These are phyloP conservation scores for Gerris lacustris DNA, from an alignment of 2,888 invertebrate species.

Conservation along the genomic window DNA sequence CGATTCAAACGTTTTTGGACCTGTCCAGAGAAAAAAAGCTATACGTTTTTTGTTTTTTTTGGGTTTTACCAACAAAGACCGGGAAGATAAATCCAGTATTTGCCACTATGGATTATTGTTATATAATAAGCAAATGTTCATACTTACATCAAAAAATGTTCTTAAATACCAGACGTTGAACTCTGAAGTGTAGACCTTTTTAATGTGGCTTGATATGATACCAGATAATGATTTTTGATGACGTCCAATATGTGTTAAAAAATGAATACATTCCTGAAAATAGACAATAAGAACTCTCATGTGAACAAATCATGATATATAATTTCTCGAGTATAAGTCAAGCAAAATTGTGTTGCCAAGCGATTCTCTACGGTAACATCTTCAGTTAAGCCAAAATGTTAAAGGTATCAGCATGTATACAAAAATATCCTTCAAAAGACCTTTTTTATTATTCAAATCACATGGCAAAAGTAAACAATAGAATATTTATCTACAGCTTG, in stretches of 20 bases:
- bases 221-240: background rate
- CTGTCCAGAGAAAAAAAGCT: too few relatives aligned
- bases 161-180: slow-evolving; percentile 6
- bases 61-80: background rate
- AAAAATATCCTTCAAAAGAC: too few relatives aligned
- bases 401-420: too few relatives aligned
- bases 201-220: background rate
- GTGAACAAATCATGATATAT: background rate
- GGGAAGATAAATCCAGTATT: background rate
- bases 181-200: slow-evolving; percentile 6
- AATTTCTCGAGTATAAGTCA: too few relatives aligned
- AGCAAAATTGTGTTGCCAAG: too few relatives aligned
- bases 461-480: too few relatives aligned
- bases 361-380: too few relatives aligned
- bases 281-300: background rate
- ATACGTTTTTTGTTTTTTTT: too few relatives aligned
- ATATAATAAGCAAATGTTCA: background rate
- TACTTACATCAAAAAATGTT: slow-evolving; percentile 6
- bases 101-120: background rate
- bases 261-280: slow-evolving; percentile 7
- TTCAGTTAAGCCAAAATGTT: background rate
- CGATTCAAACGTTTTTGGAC: too few relatives aligned
- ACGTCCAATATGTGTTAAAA: slow-evolving; percentile 6
- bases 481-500: too few relatives aligned
- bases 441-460: too few relatives aligned